Percentiles rank a stretch among this genome's conserved stretches.
These are phyloP conservation scores for Anagrus nilaparvatae DNA, from an alignment of 1,140 invertebrate species.

Conservation along the genomic window DNA sequence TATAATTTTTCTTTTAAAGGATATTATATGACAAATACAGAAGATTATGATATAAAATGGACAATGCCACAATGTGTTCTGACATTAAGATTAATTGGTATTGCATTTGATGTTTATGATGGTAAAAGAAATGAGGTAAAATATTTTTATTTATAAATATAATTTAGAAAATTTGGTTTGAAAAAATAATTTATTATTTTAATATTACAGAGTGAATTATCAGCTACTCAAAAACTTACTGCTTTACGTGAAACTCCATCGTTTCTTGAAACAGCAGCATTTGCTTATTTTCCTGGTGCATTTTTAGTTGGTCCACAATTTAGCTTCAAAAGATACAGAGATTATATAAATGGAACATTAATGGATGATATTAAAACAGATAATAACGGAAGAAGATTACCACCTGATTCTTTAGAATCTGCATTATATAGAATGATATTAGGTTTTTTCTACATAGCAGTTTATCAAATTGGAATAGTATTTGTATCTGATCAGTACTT, in stretches of 20 bases:
- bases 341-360: constrained; percentile 62
- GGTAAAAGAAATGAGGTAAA: constrained; percentile 52
- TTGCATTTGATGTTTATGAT: constrained; percentile 79
- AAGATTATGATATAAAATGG: constrained; percentile 86
- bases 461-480: constrained; percentile 62
- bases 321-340: constrained; percentile 67
- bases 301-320: constrained; percentile 90
- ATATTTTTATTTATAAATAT: constrained; percentile 1
- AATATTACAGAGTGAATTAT: constrained; percentile 48
- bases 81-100: constrained; percentile 73
- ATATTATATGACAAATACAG: constrained; percentile 69
- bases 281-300: constrained; percentile 74
- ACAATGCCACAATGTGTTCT: constrained; percentile 93
- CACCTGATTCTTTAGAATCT: constrained; percentile 41
- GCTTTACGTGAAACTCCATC: constrained; percentile 55
- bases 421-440: constrained; percentile 47
- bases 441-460: constrained; percentile 60
- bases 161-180: neutral
- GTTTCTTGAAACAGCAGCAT: constrained; percentile 70
- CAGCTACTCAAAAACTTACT: constrained; percentile 60
- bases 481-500: constrained; percentile 65
- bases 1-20: constrained; percentile 44
- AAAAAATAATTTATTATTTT: neutral
- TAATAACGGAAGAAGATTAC: constrained; percentile 3
- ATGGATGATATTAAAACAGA: constrained; percentile 38